Evolutionary conservation across 64 coral and sea anemone species (phyloP).

Genomic region (Actinia equina): DNA sequence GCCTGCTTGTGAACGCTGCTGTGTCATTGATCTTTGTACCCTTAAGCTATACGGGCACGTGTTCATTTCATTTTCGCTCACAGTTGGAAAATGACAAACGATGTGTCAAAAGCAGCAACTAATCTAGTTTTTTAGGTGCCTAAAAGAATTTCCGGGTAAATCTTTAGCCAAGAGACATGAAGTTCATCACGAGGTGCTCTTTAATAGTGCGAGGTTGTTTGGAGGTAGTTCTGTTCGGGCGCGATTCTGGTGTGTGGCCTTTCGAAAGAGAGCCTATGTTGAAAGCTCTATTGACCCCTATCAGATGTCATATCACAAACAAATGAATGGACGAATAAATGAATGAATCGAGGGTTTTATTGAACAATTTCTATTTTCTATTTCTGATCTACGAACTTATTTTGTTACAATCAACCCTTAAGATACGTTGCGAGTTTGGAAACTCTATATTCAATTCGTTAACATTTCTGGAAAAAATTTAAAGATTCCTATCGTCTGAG

Average conservation of each 20-base stretch:
- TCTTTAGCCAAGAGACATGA: not conserved
- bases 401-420: not conserved
- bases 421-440: not conserved
- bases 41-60: not conserved
- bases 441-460: not conserved
- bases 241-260: constrained; percentile 8
- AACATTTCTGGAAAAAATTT: not conserved
- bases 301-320: not conserved
- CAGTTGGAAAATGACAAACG: constrained; percentile 11
- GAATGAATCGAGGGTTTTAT: not conserved
- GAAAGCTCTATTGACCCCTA: not conserved
- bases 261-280: not conserved
- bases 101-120: not conserved
- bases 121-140: not conserved
- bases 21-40: not conserved
- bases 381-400: no score
- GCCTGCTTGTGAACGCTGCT: not conserved
- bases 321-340: not conserved
- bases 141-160: constrained; percentile 17
- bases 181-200: not conserved
- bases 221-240: not conserved
- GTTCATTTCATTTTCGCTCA: not conserved
- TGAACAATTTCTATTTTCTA: no score
- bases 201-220: not conserved
- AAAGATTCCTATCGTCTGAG: constrained; percentile 6